Percentiles rank a stretch among this genome's conserved stretches.
phyloP scores from a whole-genome alignment of 2,113 vertebrate species.

The Psophia crepitans region DNA sequence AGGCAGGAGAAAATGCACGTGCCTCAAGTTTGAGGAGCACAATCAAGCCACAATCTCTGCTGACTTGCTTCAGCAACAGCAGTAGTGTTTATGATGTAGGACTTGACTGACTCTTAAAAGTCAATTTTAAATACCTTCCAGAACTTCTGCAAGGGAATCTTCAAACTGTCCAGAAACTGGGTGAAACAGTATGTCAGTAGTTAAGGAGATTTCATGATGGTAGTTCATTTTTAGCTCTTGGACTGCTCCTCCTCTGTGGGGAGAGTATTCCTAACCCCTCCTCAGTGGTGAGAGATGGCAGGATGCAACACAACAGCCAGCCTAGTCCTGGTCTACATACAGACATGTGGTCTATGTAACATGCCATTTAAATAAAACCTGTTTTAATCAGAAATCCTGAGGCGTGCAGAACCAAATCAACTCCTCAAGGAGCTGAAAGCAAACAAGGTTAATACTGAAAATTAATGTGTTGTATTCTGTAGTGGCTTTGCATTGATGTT shows the following conservation, averaged over 20 bases:
- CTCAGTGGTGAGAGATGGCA: background rate
- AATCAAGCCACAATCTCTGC: background rate
- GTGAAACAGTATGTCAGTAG: background rate
- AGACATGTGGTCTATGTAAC: background rate
- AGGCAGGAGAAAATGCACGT: background rate
- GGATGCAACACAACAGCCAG: background rate
- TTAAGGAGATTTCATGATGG: background rate
- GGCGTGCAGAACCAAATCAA: background rate
- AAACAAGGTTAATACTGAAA: slow-evolving; percentile 32
- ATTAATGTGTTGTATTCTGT: background rate
- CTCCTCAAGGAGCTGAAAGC: background rate
- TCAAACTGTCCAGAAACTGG: background rate
- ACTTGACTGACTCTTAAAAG: background rate
- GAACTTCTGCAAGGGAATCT: background rate
- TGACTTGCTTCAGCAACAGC: background rate
- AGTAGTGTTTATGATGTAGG: background rate
- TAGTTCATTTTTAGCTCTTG: background rate
- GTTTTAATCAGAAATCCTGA: background rate
- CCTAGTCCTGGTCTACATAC: background rate
- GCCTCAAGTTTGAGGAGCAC: background rate
- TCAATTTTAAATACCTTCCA: background rate
- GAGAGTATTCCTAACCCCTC: background rate
- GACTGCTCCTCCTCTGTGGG: background rate
- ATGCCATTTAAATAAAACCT: background rate
- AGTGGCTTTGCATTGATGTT: background rate